These are phyloP conservation scores for Scrobipalpa costella DNA, from an alignment of 2,888 invertebrate species.

Conservation along the genomic window DNA sequence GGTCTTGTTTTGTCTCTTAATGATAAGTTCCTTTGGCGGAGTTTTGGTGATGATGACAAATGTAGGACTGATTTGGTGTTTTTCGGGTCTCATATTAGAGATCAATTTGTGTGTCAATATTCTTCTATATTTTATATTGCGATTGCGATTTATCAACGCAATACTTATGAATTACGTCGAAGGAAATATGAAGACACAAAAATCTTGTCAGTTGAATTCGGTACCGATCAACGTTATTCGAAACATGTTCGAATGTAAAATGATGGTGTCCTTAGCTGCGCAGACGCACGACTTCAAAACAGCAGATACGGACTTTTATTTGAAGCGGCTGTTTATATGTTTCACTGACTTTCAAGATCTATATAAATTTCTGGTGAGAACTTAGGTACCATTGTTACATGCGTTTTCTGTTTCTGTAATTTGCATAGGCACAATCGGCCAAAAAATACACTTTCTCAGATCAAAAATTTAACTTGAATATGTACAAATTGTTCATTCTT, in stretches of 20 bases:
- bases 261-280: neutral
- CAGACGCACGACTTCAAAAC: conserved; percentile 1
- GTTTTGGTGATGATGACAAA: conserved; percentile 22
- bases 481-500: too few species aligned
- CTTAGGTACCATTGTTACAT: too few species aligned
- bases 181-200: neutral
- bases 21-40: conserved; percentile 31
- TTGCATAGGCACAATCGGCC: neutral
- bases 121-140: conserved; percentile 48
- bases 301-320: conserved; percentile 3
- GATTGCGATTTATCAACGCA: conserved; percentile 51
- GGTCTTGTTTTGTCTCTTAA: neutral
- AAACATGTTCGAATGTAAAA: neutral
- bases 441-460: too few species aligned
- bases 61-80: conserved; percentile 8
- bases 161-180: conserved; percentile 1
- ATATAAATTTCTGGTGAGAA: conserved; percentile 30
- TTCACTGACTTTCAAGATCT: conserved; percentile 7
- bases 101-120: conserved; percentile 35
- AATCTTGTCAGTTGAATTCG: neutral
- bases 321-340: conserved; percentile 1
- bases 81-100: neutral
- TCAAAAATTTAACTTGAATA: too few species aligned
- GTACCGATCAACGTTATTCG: neutral
- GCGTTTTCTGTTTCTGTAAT: neutral